These are phyloP conservation scores for Chelonus insularis DNA, from an alignment of 1,140 invertebrate species.

Conservation along the genomic window DNA sequence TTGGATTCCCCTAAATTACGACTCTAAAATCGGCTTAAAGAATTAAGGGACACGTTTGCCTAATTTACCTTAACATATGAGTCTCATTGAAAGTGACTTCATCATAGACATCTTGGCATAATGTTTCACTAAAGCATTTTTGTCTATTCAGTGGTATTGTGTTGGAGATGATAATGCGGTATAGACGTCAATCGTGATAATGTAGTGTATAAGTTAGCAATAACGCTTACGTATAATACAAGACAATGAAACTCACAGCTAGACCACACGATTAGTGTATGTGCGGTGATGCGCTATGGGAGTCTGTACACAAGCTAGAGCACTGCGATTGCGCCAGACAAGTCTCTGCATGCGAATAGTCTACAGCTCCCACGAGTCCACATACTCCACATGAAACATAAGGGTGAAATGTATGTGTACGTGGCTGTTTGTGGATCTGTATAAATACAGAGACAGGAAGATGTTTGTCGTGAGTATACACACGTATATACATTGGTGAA, in stretches of 20 bases:
- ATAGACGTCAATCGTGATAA: too few relatives aligned
- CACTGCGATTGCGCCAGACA: not conserved
- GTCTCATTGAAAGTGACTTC: too few relatives aligned
- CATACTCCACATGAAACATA: too few relatives aligned
- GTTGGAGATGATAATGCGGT: too few relatives aligned
- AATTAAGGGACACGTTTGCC: too few relatives aligned
- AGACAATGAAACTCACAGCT: conserved; percentile 41
- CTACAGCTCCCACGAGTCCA: not conserved
- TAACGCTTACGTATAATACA: conserved; percentile 37
- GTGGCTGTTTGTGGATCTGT: not conserved
- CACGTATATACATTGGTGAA: not conserved
- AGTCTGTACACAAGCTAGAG: not conserved
- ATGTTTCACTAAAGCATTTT: too few relatives aligned
- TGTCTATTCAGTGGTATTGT: too few relatives aligned
- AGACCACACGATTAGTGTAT: conserved; percentile 44
- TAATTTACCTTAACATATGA: too few relatives aligned
- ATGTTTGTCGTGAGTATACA: not conserved
- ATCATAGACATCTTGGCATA: too few relatives aligned
- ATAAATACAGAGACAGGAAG: not conserved
- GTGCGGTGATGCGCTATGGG: conserved; percentile 34
- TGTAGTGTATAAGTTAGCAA: conserved; percentile 24
- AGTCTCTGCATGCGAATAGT: not conserved
- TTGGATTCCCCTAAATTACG: too few relatives aligned
- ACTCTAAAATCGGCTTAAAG: too few relatives aligned
- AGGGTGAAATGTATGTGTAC: too few relatives aligned